A percentile compares a stretch with the other conserved stretches of the same genome.
These are phyloP conservation scores for Tachystola acroxantha DNA, from an alignment of 2,888 invertebrate genomes.

Conservation along the genomic window DNA sequence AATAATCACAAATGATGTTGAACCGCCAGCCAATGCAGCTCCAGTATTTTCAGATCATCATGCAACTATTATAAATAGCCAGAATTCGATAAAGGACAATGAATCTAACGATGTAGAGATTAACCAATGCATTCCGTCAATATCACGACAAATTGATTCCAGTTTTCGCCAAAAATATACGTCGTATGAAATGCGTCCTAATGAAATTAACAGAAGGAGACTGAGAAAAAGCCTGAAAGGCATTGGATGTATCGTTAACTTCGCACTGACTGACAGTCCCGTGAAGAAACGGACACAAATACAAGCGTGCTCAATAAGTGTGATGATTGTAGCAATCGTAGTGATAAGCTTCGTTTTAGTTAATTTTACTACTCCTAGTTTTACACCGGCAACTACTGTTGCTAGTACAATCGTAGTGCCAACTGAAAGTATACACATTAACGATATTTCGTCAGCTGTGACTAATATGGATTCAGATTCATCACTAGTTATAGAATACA, in stretches of 20 bases:
- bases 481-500: slow-evolving; percentile 22
- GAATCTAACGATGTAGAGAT: slow-evolving; percentile 25
- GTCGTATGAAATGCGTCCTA: slow-evolving; percentile 48
- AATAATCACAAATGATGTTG: slow-evolving; percentile 14
- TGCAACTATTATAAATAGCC: slow-evolving; percentile 26
- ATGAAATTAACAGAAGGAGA: slow-evolving; percentile 45
- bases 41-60: no score
- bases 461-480: slow-evolving; percentile 39
- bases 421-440: slow-evolving; percentile 46
- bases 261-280: slow-evolving; percentile 60
- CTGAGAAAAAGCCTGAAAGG: slow-evolving; percentile 68
- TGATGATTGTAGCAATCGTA: slow-evolving; percentile 72
- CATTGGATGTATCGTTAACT: slow-evolving; percentile 65
- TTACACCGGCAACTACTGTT: slow-evolving; percentile 47
- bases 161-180: slow-evolving; percentile 59
- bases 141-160: slow-evolving; percentile 62
- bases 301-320: slow-evolving; percentile 74
- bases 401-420: slow-evolving; percentile 69
- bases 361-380: slow-evolving; percentile 66
- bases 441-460: slow-evolving; percentile 49
- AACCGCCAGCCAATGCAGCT: slow-evolving; percentile 17
- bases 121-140: slow-evolving; percentile 57
- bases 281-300: slow-evolving; percentile 70
- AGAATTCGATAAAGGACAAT: slow-evolving; percentile 21
- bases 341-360: slow-evolving; percentile 72